Evolutionary conservation across 2,113 vertebrate species (phyloP).

Genomic region (Sander lucioperca): DNA sequence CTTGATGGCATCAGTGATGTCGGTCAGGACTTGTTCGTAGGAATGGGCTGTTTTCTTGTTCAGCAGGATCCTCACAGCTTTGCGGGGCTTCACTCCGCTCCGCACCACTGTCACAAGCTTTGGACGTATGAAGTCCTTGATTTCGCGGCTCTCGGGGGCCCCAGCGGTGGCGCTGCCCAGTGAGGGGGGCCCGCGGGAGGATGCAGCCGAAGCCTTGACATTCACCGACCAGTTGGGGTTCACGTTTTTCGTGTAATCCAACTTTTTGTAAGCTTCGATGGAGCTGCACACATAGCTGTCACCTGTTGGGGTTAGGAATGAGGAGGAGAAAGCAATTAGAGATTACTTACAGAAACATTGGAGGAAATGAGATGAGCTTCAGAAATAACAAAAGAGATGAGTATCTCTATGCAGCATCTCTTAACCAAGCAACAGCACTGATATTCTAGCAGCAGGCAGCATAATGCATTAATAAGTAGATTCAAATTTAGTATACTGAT

Average conservation of each 20-base stretch:
- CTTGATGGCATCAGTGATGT: conserved; percentile 98
- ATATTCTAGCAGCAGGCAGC: background rate
- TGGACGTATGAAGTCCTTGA: conserved; percentile 96
- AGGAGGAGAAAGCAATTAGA: background rate
- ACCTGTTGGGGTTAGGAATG: conserved; percentile 77
- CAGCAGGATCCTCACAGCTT: conserved; percentile 95
- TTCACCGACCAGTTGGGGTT: conserved; percentile 99
- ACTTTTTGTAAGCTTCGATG: conserved; percentile 95
- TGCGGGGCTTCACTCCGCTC: conserved; percentile 95
- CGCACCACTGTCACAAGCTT: conserved; percentile 97
- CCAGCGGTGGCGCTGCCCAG: conserved; percentile 89
- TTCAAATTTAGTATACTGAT: background rate
- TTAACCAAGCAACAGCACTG: background rate
- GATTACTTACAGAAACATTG: background rate
- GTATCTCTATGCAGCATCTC: background rate
- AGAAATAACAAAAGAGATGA: background rate
- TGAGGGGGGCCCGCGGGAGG: conserved; percentile 87
- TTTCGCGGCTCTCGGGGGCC: conserved; percentile 86
- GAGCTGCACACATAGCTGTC: conserved; percentile 98
- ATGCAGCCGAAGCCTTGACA: conserved; percentile 88
- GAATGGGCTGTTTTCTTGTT: conserved; percentile 99
- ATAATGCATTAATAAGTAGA: background rate
- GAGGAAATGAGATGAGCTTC: background rate
- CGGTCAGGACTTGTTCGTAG: conserved; percentile 97
- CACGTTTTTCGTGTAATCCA: conserved; percentile 98